These are phyloP conservation scores for Anhinga rufa DNA, from an alignment of 2,113 vertebrate species.

Conservation along the genomic window DNA sequence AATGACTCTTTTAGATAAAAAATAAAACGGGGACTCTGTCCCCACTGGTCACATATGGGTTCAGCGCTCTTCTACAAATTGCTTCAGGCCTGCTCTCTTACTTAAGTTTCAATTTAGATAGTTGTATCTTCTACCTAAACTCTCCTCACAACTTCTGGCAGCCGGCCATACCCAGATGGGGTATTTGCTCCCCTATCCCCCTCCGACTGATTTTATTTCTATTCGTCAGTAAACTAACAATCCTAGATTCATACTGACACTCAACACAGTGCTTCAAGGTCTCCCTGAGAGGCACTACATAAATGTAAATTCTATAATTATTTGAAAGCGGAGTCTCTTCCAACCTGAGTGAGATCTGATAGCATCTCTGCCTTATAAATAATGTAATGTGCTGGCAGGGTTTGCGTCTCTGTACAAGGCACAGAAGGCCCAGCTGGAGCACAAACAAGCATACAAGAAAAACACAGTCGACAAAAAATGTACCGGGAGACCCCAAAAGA, in stretches of 20 bases:
- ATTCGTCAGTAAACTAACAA: neutral
- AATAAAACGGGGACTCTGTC: neutral
- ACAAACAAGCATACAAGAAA: constrained; percentile 14
- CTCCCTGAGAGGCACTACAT: constrained; percentile 27
- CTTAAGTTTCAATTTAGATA: neutral
- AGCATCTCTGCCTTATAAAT: constrained; percentile 54
- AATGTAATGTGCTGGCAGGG: constrained; percentile 44
- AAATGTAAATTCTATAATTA: constrained; percentile 54
- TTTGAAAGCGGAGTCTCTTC: constrained; percentile 43
- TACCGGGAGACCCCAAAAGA: neutral
- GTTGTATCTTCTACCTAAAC: neutral
- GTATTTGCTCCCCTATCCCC: neutral
- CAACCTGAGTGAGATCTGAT: constrained; percentile 51
- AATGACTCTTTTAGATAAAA: neutral
- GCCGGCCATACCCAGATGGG: accelerated
- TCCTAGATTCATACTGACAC: neutral
- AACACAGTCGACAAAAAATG: constrained; percentile 25
- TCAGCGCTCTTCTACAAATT: neutral
- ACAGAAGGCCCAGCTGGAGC: constrained; percentile 43
- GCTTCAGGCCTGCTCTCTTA: neutral
- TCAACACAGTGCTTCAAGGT: neutral
- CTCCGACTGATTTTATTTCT: neutral
- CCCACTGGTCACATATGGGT: accelerated
- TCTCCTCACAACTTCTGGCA: neutral
- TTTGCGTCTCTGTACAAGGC: neutral